phyloP scores from a whole-genome alignment of 2,113 vertebrate genomes.

The Clarias batrachus region DNA sequence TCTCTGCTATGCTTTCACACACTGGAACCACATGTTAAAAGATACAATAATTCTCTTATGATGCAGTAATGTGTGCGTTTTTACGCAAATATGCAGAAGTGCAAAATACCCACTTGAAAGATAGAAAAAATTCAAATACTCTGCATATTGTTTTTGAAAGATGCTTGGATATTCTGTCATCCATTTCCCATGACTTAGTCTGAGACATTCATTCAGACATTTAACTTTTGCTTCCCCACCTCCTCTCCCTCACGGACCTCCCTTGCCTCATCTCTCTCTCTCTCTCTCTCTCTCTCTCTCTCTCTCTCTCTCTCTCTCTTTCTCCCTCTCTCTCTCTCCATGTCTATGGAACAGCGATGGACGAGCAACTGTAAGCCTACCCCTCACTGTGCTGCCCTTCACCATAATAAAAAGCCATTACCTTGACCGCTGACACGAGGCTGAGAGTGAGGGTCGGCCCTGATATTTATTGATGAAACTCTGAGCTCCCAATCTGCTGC shows the following conservation, averaged over 20 bases:
- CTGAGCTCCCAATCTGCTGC: conserved; percentile 97
- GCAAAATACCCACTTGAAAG: neutral
- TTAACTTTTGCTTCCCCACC: conserved; percentile 68
- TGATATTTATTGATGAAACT: conserved; percentile 99
- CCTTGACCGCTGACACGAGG: conserved; percentile 96
- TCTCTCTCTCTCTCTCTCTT: conserved; percentile 25
- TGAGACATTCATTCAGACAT: conserved; percentile 63
- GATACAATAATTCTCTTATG: neutral
- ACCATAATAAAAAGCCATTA: conserved; percentile 94
- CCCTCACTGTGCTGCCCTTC: conserved; percentile 82
- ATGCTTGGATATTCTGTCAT: conserved; percentile 39
- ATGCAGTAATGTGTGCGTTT: neutral
- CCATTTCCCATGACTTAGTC: conserved; percentile 70
- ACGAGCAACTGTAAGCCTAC: conserved; percentile 81
- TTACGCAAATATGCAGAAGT: neutral
- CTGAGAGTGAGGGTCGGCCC: conserved; percentile 88
- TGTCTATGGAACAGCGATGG: conserved; percentile 77
- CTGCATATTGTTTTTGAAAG: conserved; percentile 1
- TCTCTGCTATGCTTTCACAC: conserved; percentile 67
- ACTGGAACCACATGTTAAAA: conserved; percentile 44
- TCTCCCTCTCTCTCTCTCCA: conserved; percentile 46
- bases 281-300: conserved; percentile 48
- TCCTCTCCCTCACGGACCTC: conserved; percentile 44
- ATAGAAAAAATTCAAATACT: neutral
- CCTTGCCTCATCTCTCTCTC: conserved; percentile 25